These are phyloP conservation scores for Dinoponera quadriceps DNA, from an alignment of 1,140 invertebrate genomes.

Conservation along the genomic window DNA sequence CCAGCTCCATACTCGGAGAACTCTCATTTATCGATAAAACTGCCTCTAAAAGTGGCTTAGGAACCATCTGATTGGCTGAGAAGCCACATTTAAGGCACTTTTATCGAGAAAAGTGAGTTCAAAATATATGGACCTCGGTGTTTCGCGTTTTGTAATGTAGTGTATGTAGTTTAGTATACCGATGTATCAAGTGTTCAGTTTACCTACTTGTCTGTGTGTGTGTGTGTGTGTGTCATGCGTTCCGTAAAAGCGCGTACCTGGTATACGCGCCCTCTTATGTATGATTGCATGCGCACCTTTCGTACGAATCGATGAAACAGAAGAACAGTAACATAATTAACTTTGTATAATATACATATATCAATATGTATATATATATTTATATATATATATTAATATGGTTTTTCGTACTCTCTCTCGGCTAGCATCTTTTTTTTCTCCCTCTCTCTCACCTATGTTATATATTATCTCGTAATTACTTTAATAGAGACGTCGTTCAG, in stretches of 20 bases:
- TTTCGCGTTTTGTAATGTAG: neutral
- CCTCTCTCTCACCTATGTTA: conserved; percentile 69
- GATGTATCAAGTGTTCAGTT: conserved; percentile 5
- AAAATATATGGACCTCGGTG: too few species aligned
- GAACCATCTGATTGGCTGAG: too few species aligned
- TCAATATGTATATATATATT: conserved; percentile 75
- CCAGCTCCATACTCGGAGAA: too few species aligned
- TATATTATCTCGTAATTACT: conserved; percentile 79
- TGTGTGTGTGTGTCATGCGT: conserved; percentile 56
- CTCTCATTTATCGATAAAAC: too few species aligned
- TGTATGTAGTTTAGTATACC: neutral
- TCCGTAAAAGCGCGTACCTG: neutral
- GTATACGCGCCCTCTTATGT: neutral
- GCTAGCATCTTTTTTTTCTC: conserved; percentile 74
- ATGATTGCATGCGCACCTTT: conserved; percentile 50
- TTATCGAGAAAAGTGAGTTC: too few species aligned
- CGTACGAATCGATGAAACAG: conserved; percentile 69
- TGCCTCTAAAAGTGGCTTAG: too few species aligned
- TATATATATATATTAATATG: conserved; percentile 73
- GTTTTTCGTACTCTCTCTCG: conserved; percentile 72
- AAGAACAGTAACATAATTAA: conserved; percentile 78
- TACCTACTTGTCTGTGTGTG: conserved; percentile 37
- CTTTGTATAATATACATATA: conserved; percentile 80
- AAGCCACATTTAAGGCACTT: too few species aligned
- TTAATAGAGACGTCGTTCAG: conserved; percentile 77